A percentile compares a stretch with the other conserved stretches of the same genome.
These are phyloP conservation scores for Helleia helle DNA, from an alignment of 2,888 invertebrate genomes.

Conservation along the genomic window DNA sequence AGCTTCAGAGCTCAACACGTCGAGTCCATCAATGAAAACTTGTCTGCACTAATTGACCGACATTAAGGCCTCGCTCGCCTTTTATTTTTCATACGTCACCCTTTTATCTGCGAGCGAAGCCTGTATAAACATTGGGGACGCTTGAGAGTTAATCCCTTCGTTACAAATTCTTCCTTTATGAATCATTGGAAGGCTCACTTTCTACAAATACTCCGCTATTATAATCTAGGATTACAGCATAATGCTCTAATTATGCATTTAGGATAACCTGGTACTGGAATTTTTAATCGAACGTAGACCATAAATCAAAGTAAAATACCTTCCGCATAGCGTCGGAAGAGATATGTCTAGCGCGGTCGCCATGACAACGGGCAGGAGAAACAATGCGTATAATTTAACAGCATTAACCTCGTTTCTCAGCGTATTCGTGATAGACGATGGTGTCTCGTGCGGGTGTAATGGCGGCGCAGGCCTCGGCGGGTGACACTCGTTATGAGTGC, in stretches of 20 bases:
- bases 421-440: slow-evolving; percentile 63
- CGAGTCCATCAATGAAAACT: slow-evolving; percentile 36
- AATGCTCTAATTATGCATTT: no score
- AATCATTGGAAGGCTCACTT: no score
- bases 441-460: slow-evolving; percentile 49
- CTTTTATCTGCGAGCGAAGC: background rate
- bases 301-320: no score
- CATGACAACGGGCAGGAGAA: slow-evolving; percentile 52
- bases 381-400: slow-evolving; percentile 59
- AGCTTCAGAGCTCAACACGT: slow-evolving; percentile 50
- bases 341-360: slow-evolving; percentile 24
- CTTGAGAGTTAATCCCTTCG: background rate
- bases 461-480: slow-evolving; percentile 42
- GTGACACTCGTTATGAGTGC: slow-evolving; percentile 58
- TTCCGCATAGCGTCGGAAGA: no score
- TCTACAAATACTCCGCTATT: no score
- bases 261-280: no score
- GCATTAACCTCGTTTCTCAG: slow-evolving; percentile 62
- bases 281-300: no score
- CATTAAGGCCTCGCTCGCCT: slow-evolving; percentile 1
- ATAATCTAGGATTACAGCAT: no score
- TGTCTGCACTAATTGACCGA: slow-evolving; percentile 8
- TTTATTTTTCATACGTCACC: slow-evolving; percentile 1
- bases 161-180: slow-evolving; percentile 11
- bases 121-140: background rate